phyloP scores from a whole-genome alignment of 2,113 vertebrate species.

The Scortum barcoo region DNA sequence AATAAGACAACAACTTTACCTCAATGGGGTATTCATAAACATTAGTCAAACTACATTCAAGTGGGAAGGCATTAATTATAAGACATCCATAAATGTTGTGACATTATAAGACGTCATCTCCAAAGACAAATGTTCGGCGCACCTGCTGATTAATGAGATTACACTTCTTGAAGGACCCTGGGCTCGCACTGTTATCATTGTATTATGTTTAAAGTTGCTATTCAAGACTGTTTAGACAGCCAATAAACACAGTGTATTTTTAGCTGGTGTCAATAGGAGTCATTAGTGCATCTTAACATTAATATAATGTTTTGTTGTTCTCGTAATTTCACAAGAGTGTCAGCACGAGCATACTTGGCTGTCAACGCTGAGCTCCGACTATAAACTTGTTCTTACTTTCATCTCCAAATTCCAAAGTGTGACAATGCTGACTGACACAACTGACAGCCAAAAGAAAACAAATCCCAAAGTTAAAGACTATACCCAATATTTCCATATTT shows the following conservation, averaged over 20 bases:
- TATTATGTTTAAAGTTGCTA: slow-evolving; percentile 11
- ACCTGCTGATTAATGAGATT: neutral
- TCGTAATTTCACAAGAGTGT: slow-evolving; percentile 33
- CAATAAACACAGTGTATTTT: slow-evolving; percentile 57
- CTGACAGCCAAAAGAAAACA: neutral
- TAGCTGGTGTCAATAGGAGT: slow-evolving; percentile 34
- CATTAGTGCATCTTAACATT: slow-evolving; percentile 17
- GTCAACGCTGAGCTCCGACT: slow-evolving; percentile 34
- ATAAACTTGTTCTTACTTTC: slow-evolving; percentile 14
- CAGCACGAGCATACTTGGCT: slow-evolving; percentile 17
- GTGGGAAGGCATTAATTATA: neutral
- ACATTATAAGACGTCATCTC: neutral
- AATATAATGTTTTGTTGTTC: slow-evolving; percentile 31
- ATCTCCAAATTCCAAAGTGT: neutral
- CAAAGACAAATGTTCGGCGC: neutral
- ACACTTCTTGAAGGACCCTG: neutral
- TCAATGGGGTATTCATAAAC: neutral
- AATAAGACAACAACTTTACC: neutral
- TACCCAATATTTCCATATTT: neutral
- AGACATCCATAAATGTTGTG: neutral
- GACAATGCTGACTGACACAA: neutral
- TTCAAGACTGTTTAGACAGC: neutral
- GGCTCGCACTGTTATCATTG: neutral
- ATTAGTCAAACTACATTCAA: neutral
- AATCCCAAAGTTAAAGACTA: neutral